Percentiles rank a stretch among this genome's conserved stretches.
phyloP scores from a whole-genome alignment of 1,140 invertebrate species.

The Tribolium castaneum region DNA sequence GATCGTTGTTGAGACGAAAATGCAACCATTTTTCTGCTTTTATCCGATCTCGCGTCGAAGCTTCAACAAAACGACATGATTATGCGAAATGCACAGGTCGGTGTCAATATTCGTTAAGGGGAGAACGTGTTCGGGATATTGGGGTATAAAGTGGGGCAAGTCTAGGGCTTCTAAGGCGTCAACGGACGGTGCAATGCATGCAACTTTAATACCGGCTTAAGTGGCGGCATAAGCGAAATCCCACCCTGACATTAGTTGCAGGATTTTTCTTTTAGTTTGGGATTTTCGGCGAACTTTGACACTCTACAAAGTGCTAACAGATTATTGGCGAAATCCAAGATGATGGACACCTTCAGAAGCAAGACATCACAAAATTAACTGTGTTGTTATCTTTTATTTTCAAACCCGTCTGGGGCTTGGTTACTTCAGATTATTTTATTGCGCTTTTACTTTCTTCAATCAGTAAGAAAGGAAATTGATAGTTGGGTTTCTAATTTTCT shows the following conservation, averaged over 20 bases:
- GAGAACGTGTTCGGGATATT: neutral
- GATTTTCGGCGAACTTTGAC: neutral
- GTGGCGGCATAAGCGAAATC: neutral
- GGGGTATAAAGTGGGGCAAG: slow-evolving; percentile 10
- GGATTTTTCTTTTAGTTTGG: neutral
- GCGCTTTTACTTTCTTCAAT: neutral
- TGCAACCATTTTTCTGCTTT: neutral
- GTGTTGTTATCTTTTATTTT: no score
- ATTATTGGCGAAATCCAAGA: neutral
- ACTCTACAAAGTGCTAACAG: neutral
- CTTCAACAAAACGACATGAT: slow-evolving; percentile 11
- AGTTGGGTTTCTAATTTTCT: neutral
- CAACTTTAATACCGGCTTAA: neutral
- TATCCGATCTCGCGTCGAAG: neutral
- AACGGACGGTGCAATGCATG: neutral
- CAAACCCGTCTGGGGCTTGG: no score
- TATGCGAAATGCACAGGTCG: slow-evolving; percentile 23
- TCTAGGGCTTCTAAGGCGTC: neutral
- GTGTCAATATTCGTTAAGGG: slow-evolving; percentile 13
- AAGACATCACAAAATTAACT: no score
- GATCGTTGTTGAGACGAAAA: neutral
- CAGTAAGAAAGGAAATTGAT: neutral
- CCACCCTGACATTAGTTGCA: neutral
- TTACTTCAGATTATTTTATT: no score
- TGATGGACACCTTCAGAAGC: no score